Percentiles rank a stretch among this genome's conserved stretches.
phyloP scores from a whole-genome alignment of 2,113 vertebrate species.

The Halichoeres trimaculatus region DNA sequence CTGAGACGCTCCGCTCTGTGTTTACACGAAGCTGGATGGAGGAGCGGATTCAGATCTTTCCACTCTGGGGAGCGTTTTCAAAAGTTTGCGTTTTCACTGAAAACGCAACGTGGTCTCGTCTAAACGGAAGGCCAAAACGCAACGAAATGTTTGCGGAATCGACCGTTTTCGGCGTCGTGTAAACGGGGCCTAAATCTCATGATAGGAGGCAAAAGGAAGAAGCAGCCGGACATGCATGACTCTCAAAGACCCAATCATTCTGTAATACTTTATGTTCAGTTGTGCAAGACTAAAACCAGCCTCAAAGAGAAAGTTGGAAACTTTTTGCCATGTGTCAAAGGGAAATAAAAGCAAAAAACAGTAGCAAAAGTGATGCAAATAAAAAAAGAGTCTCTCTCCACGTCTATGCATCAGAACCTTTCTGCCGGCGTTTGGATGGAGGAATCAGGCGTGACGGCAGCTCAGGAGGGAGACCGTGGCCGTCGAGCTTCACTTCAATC shows the following conservation, averaged over 20 bases:
- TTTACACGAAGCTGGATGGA: too few relatives aligned
- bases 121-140: too few relatives aligned
- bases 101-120: too few relatives aligned
- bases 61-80: too few relatives aligned
- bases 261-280: conserved; percentile 49
- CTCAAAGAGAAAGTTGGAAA: conserved; percentile 36
- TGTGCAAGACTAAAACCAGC: conserved; percentile 32
- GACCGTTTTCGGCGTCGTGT: too few relatives aligned
- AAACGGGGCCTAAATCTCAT: conserved; percentile 45
- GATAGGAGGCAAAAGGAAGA: conserved; percentile 35
- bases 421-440: conserved; percentile 91
- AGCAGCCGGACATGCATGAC: conserved; percentile 41
- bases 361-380: conserved; percentile 47
- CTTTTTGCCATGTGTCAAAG: conserved; percentile 39
- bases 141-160: too few relatives aligned
- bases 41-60: too few relatives aligned
- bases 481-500: conserved; percentile 93
- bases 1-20: too few relatives aligned
- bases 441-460: conserved; percentile 90
- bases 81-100: too few relatives aligned
- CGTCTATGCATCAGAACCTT: conserved; percentile 86
- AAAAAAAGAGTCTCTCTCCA: conserved; percentile 38
- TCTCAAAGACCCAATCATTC: conserved; percentile 9
- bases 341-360: conserved; percentile 41
- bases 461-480: conserved; percentile 89